These are phyloP conservation scores for Beris chalybata DNA, from an alignment of 2,888 invertebrate species.

Conservation along the genomic window DNA sequence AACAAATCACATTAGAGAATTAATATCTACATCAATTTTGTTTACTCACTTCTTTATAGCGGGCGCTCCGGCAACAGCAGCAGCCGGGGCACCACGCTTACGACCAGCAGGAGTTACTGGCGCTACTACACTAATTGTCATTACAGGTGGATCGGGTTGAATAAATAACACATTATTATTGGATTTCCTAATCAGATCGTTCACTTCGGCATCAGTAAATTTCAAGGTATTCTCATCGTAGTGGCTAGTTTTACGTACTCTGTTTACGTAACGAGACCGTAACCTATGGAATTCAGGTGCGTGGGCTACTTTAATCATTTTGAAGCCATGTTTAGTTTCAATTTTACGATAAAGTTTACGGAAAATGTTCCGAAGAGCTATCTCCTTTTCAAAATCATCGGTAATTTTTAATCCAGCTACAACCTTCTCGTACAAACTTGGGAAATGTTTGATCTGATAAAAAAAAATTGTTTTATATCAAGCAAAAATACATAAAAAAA, in stretches of 20 bases:
- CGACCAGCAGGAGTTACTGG: too few relatives aligned
- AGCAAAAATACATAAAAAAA: not conserved
- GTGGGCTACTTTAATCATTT: slow-evolving; percentile 32
- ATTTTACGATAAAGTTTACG: slow-evolving; percentile 40
- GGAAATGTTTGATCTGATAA: slow-evolving; percentile 38
- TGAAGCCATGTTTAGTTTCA: slow-evolving; percentile 37
- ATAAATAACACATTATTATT: slow-evolving; percentile 35
- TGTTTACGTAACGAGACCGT: slow-evolving; percentile 28
- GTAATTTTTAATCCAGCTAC: not conserved
- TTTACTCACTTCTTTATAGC: slow-evolving; percentile 1
- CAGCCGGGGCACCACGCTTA: slow-evolving; percentile 11
- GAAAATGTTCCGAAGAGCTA: slow-evolving; percentile 32
- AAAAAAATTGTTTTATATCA: not conserved
- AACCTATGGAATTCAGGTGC: slow-evolving; percentile 32
- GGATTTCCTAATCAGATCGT: slow-evolving; percentile 33
- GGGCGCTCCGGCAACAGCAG: not conserved
- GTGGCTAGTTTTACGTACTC: slow-evolving; percentile 23
- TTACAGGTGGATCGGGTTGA: slow-evolving; percentile 32
- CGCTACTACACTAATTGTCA: not conserved
- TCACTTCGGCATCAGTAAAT: slow-evolving; percentile 33
- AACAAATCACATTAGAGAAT: not conserved
- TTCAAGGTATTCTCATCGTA: slow-evolving; percentile 37
- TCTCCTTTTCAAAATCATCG: not conserved
- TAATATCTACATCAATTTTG: not conserved
- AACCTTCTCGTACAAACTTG: slow-evolving; percentile 34